Evolutionary conservation across 2,113 vertebrate genomes (phyloP).

Genomic region (Varanus salvator): DNA sequence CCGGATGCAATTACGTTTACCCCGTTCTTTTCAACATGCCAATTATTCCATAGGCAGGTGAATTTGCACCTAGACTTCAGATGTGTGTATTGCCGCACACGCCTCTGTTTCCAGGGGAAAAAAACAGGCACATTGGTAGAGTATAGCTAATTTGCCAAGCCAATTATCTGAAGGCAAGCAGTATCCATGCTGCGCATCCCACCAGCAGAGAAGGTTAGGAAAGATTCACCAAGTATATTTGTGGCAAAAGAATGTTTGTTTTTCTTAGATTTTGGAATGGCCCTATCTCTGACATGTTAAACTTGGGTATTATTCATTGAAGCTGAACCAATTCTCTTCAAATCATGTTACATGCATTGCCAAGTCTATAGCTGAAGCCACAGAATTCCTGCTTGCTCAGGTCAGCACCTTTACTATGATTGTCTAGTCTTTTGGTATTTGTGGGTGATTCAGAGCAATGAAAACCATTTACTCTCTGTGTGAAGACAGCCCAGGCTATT

Average conservation of each 20-base stretch:
- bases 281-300: background rate
- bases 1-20: slow-evolving; percentile 33
- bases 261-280: background rate
- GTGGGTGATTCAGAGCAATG: background rate
- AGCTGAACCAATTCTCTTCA: background rate
- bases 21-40: slow-evolving; percentile 15
- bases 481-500: background rate
- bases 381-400: background rate
- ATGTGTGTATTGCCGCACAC: background rate
- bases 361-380: background rate
- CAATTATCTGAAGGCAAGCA: background rate
- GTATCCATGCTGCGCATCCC: background rate
- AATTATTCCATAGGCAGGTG: background rate
- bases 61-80: slow-evolving; percentile 35
- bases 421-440: background rate
- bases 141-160: slow-evolving; percentile 3
- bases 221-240: slow-evolving; percentile 23
- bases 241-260: background rate
- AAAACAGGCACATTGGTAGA: background rate
- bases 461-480: background rate
- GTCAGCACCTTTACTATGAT: background rate
- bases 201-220: background rate
- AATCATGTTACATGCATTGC: background rate
- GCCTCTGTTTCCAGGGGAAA: background rate
- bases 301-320: background rate